Evolutionary conservation across 2,113 vertebrate genomes (phyloP).

Genomic region (Nesoenas mayeri): DNA sequence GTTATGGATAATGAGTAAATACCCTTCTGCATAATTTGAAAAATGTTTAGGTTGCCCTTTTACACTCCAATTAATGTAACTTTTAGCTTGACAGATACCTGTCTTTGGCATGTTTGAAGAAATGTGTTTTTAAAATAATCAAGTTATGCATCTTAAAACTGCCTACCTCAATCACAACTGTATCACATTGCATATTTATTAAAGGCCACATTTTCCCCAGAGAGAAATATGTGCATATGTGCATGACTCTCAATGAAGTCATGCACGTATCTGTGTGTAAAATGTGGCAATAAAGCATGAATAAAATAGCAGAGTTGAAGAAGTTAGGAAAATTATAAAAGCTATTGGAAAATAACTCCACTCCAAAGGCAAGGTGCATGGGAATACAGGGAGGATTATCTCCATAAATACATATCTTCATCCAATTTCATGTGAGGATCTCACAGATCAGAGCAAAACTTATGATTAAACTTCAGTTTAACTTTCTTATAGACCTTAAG

Average conservation of each 20-base stretch:
- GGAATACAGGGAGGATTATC: not conserved
- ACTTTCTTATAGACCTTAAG: not conserved
- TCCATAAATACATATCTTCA: not conserved
- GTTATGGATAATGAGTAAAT: not conserved
- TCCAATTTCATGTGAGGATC: not conserved
- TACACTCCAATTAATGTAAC: not conserved
- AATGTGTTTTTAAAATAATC: conserved; percentile 23
- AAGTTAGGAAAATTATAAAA: not conserved
- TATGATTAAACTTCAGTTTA: conserved; percentile 1
- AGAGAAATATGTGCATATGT: not conserved
- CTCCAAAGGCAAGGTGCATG: not conserved
- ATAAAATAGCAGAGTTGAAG: conserved; percentile 5
- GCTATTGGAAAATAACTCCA: not conserved
- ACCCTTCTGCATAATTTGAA: not conserved
- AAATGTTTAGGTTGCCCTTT: conserved; percentile 15
- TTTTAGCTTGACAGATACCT: not conserved
- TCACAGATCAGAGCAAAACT: not conserved
- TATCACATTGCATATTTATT: not conserved
- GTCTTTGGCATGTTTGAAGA: not conserved
- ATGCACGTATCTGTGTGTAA: not conserved
- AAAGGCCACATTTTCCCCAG: not conserved
- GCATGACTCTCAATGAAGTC: not conserved
- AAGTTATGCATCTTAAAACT: conserved; percentile 10
- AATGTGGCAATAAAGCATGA: not conserved
- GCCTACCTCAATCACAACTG: not conserved